These are phyloP conservation scores for Desoria tigrina DNA, from an alignment of 2,888 invertebrate genomes.

Conservation along the genomic window DNA sequence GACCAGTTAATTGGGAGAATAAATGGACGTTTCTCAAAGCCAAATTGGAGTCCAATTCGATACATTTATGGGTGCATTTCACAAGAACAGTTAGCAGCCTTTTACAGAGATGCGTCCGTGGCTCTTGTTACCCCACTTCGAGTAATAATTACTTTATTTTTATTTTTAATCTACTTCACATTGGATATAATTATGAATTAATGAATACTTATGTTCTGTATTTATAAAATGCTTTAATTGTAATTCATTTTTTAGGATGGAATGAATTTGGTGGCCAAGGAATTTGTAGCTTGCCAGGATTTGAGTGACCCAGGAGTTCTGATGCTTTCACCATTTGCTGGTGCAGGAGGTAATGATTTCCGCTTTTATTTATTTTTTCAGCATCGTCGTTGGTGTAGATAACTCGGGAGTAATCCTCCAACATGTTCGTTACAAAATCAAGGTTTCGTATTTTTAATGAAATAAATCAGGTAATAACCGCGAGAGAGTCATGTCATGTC, in stretches of 20 bases:
- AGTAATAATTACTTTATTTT: conserved; percentile 2
- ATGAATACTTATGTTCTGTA: background rate
- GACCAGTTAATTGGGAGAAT: conserved; percentile 58
- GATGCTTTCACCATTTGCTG: conserved; percentile 59
- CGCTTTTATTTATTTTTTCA: conserved; percentile 3
- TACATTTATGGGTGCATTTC: conserved; percentile 59
- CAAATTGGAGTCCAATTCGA: conserved; percentile 59
- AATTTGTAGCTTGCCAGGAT: conserved; percentile 58
- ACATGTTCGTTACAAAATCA: no score
- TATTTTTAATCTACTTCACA: background rate
- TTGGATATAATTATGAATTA: background rate
- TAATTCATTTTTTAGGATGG: conserved; percentile 55
- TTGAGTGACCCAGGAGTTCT: conserved; percentile 58
- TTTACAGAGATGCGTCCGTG: conserved; percentile 58
- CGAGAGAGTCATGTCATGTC: no score
- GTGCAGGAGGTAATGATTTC: conserved; percentile 55
- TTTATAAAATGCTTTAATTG: conserved; percentile 7
- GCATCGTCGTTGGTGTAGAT: no score
- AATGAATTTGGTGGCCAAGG: conserved; percentile 60
- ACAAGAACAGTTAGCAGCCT: conserved; percentile 58
- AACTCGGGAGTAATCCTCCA: no score
- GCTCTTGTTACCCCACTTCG: conserved; percentile 59
- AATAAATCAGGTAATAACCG: no score
- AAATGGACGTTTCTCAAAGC: conserved; percentile 58
- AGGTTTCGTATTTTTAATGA: no score